These are phyloP conservation scores for Melinaea menophilus DNA, from an alignment of 2,888 invertebrate genomes.

Conservation along the genomic window DNA sequence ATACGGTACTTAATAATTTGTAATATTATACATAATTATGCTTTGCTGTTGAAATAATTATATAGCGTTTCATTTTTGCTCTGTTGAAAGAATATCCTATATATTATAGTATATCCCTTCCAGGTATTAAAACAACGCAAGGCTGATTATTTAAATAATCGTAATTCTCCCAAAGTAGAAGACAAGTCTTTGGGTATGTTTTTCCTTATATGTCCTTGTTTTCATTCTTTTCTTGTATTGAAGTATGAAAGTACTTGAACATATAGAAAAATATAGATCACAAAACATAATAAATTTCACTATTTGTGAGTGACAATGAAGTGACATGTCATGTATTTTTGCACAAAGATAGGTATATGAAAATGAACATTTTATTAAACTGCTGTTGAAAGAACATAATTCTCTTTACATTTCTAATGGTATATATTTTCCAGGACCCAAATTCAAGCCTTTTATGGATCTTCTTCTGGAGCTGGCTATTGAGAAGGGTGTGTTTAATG, in stretches of 20 bases:
- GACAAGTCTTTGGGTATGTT: slow-evolving; percentile 9
- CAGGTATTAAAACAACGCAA: slow-evolving; percentile 31
- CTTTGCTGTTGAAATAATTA: too few species aligned
- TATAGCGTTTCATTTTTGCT: too few species aligned
- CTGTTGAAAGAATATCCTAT: slow-evolving; percentile 44
- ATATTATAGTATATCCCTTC: slow-evolving; percentile 42
- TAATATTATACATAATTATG: too few species aligned
- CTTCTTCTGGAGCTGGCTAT: slow-evolving; percentile 63
- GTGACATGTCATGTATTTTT: too few species aligned
- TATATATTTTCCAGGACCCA: slow-evolving; percentile 43
- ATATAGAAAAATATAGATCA: too few species aligned
- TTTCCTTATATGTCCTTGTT: too few species aligned
- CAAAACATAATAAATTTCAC: too few species aligned
- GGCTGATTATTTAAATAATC: slow-evolving; percentile 19
- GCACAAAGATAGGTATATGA: slow-evolving; percentile 38
- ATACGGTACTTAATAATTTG: slow-evolving; percentile 44
- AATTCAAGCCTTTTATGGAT: slow-evolving; percentile 75
- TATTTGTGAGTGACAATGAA: too few species aligned
- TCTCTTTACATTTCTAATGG: too few species aligned
- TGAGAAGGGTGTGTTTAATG: slow-evolving; percentile 51
- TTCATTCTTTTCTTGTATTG: too few species aligned
- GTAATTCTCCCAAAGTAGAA: slow-evolving; percentile 25
- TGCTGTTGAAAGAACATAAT: slow-evolving; percentile 6
- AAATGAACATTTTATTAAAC: slow-evolving; percentile 37
- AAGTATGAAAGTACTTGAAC: too few species aligned